These are phyloP conservation scores for Cryptophagus acutangulus DNA, from an alignment of 2,888 invertebrate genomes.

Conservation along the genomic window DNA sequence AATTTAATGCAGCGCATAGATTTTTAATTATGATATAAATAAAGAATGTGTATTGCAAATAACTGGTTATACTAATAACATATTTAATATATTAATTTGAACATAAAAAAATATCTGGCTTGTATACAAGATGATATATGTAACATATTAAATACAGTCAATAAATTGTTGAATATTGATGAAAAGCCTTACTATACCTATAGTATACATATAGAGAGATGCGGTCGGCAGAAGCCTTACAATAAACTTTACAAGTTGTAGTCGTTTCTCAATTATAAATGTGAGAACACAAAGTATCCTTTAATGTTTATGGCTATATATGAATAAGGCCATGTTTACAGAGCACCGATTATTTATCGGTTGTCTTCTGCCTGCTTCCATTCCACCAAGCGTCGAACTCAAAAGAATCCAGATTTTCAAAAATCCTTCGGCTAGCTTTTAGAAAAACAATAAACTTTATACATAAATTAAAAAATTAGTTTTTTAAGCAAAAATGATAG, in stretches of 20 bases:
- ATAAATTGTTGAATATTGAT: slow-evolving; percentile 40
- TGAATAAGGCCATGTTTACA: slow-evolving; percentile 31
- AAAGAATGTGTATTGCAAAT: slow-evolving; percentile 12
- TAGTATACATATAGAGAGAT: slow-evolving; percentile 11
- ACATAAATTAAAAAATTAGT: no score
- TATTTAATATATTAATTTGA: slow-evolving; percentile 26
- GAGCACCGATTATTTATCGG: slow-evolving; percentile 17
- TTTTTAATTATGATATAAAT: slow-evolving; percentile 19
- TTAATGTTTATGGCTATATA: slow-evolving; percentile 31
- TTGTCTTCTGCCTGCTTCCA: no score
- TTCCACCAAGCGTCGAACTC: no score
- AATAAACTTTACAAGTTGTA: slow-evolving; percentile 44
- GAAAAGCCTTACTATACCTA: no score
- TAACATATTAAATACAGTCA: slow-evolving; percentile 30
- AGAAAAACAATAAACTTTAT: no score
- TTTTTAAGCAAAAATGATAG: no score
- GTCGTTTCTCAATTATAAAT: slow-evolving; percentile 44
- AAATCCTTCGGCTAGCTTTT: no score
- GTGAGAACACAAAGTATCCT: slow-evolving; percentile 40
- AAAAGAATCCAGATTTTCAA: no score
- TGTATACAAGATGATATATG: slow-evolving; percentile 28
- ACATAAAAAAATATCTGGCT: slow-evolving; percentile 17
- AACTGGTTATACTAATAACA: slow-evolving; percentile 21
- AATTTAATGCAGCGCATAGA: slow-evolving; percentile 10
- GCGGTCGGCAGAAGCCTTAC: slow-evolving; percentile 42